Conservation (phyloP, 2,113 vertebrate genomes). For the Tychaedon coryphoeus region DNA sequence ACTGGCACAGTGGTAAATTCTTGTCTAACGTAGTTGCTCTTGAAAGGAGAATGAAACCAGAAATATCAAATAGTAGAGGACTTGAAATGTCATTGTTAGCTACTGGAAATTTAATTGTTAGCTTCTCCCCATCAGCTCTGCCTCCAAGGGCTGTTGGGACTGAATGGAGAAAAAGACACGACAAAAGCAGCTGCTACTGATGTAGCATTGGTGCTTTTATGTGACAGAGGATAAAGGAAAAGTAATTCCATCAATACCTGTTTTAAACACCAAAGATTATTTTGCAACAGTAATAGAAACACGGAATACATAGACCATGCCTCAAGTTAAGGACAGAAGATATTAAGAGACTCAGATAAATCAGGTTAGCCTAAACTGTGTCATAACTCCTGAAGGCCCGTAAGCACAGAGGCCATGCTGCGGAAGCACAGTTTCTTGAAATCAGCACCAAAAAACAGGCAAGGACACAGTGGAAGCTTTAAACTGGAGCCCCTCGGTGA, state of each 20-base stretch:
- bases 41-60: background rate
- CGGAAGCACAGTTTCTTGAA: background rate
- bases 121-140: background rate
- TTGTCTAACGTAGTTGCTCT: background rate
- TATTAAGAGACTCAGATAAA: background rate
- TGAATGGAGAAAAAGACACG: background rate
- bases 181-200: background rate
- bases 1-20: background rate
- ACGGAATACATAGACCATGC: rapidly evolving
- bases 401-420: background rate
- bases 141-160: background rate
- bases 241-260: background rate
- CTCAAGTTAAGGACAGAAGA: background rate
- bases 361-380: background rate
- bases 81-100: background rate
- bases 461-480: background rate
- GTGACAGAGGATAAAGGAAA: background rate
- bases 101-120: background rate
- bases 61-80: background rate
- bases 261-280: background rate
- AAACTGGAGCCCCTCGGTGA: background rate
- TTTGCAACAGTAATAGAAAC: background rate
- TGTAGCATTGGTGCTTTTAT: background rate
- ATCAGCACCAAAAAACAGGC: background rate
- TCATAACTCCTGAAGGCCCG: background rate